Conservation (phyloP, 2,113 vertebrate species). For the Trichomycterus rosablanca region DNA sequence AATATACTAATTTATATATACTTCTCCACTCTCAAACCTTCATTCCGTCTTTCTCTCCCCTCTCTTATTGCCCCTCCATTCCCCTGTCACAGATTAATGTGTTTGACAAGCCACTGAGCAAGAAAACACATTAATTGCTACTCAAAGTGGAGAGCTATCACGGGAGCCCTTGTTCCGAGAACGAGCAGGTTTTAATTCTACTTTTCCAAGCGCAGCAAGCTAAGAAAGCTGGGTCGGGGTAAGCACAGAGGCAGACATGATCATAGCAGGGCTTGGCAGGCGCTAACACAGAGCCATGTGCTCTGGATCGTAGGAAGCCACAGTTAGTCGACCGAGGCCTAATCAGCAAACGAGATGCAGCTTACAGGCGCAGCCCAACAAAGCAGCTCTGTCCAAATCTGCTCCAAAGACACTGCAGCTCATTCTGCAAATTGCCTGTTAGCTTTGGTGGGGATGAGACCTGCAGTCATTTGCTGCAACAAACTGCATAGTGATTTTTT, state of each 20-base stretch:
- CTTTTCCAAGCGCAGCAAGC: conserved; percentile 40
- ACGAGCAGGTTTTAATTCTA: conserved; percentile 54
- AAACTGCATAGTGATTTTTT: not conserved
- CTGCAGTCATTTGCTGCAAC: conserved; percentile 14
- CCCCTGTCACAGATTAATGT: conserved; percentile 61
- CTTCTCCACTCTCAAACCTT: not conserved
- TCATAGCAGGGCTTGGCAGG: conserved; percentile 42
- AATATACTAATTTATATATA: conserved; percentile 11
- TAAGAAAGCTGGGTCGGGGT: conserved; percentile 42
- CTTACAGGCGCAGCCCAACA: conserved; percentile 48
- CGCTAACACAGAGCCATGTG: conserved; percentile 29
- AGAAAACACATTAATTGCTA: conserved; percentile 72
- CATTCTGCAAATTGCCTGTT: conserved; percentile 36
- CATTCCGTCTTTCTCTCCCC: not conserved
- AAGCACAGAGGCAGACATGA: conserved; percentile 21
- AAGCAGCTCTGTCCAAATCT: conserved; percentile 36
- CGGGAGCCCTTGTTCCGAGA: conserved; percentile 65
- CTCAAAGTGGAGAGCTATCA: conserved; percentile 66
- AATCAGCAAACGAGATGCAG: conserved; percentile 62
- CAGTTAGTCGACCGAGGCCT: conserved; percentile 49
- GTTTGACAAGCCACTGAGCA: conserved; percentile 70
- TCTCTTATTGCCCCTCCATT: not conserved
- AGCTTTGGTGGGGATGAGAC: not conserved
- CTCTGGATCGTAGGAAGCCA: conserved; percentile 37
- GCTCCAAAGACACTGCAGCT: conserved; percentile 34